Base-by-base conservation (phyloP, 2,888 invertebrate genomes). In the Orthosia cruda region DNA sequence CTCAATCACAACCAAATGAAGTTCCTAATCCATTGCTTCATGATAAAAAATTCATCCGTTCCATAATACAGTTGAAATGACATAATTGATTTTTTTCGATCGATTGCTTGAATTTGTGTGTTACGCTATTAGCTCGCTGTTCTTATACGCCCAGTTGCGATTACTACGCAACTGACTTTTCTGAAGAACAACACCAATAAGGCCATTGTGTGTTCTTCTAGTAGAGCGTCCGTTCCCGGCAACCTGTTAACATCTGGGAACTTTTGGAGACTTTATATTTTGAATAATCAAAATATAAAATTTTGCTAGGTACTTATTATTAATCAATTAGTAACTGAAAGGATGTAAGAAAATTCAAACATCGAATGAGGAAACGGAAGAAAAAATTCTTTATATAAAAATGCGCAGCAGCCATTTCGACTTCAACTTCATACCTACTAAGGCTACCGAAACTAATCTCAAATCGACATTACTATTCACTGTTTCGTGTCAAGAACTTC, bases 321-420 rank as follows among this genome's bases (percentile, higher is more conserved):
- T n/a, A 74, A 49, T 59, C 13, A 50, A 59, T 59, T 59, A 71
- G n/a, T 75, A 52, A 58, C 45, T 47, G 23, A 74, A 45, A n/a
- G 57, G 5, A 20, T 4, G 9, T 13, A 40, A 23, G 26, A 40
- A 40, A 47, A 57, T 18, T 12, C 23, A 47, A 45, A 77, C n/a
- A 57, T 49, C n/a, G 18, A 67, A 67, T 15, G 9, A 23, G 13
- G 49, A 26, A 26, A 18, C 9, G 7, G 13, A 47, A 50, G 3
- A n/a, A 49, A 70, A 59, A 71, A 45, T 20, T 62, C 20, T 80
- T 40, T 49, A 7, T n/a, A 26, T 55, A 55, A 57, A 61, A 77
- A 74, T 57, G 55, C 55, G 13, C 16, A 80, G 54, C 49, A 50
- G 20, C 13, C 59, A 26, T 32, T 12, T 49, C 18, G 55, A 18